Conservation (phyloP, 2,888 invertebrate genomes). For the Yponomeuta malinellus region DNA sequence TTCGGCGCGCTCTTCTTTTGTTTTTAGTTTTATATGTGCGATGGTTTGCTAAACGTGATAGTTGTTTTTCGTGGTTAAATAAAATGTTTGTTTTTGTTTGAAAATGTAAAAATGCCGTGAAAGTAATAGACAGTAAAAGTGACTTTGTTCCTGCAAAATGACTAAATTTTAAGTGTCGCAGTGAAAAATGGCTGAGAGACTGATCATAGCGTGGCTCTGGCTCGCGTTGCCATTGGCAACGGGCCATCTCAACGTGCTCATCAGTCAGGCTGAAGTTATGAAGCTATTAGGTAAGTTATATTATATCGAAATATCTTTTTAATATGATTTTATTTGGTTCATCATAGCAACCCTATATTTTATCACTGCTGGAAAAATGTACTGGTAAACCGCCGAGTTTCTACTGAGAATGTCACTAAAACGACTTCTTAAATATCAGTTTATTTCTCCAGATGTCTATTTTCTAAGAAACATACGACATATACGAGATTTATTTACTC, state of each 20-base stretch:
- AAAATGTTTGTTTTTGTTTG: not conserved
- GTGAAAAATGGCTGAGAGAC: slow-evolving; percentile 36
- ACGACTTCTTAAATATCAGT: too few relatives aligned
- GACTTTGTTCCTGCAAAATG: not conserved
- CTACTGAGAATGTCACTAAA: too few relatives aligned
- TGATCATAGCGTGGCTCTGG: slow-evolving; percentile 61
- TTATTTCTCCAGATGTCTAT: too few relatives aligned
- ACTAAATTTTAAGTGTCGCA: slow-evolving; percentile 12
- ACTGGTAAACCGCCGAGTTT: too few relatives aligned
- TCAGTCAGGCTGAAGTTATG: slow-evolving; percentile 87
- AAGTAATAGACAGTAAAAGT: not conserved
- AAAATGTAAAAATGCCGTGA: not conserved
- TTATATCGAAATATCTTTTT: not conserved
- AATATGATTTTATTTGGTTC: too few relatives aligned
- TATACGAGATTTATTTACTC: too few relatives aligned
- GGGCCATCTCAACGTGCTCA: slow-evolving; percentile 86
- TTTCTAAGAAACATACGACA: too few relatives aligned
- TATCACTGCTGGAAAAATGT: too few relatives aligned
- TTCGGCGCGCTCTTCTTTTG: slow-evolving; percentile 17
- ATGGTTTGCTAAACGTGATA: not conserved
- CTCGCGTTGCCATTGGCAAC: slow-evolving; percentile 73
- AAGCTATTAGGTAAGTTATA: slow-evolving; percentile 83
- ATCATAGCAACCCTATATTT: too few relatives aligned
- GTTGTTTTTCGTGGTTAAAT: not conserved
- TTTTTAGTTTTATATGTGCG: slow-evolving; percentile 14